Evolutionary conservation across 2,888 invertebrate genomes (phyloP), one percentile per base, ranked within the genome.

Genomic region (Aphelenchoides bicaudatus): DNA sequence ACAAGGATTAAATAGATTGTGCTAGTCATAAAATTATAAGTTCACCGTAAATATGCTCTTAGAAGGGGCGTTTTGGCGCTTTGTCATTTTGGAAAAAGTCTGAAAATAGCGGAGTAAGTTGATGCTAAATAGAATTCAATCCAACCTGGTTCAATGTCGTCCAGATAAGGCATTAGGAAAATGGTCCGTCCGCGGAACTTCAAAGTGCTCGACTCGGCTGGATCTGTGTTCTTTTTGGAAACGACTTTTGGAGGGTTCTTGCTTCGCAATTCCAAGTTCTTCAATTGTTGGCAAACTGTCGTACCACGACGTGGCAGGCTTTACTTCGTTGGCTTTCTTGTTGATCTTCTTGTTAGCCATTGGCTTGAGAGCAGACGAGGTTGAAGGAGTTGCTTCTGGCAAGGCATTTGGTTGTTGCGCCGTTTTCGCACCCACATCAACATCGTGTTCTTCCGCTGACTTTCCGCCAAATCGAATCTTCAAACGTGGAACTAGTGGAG

Each of bases 281-380:
- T 51, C 52, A 25, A 51, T 37, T 16, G 52, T 25, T 8, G 37
- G 37, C 10, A 51, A 39, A 8, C 28, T 27, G 52, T 51, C 52
- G 49, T 51, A 51, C 52, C 52, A 51, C 51, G 52, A 51, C 21
- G 25, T 21, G 16, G 43, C 43, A 8, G 43, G 43, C 23, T 6
- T 43, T 25, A 21, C 8, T 43, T 43, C 25, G 16, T 6, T n/a
- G 10, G 43, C 21, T n/a, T 19, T 6, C 10, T 10, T 6, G n/a
- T n/a, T n/a, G n/a, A n/a, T n/a, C 23, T 10, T 21, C 16, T 43
- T 43, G 43, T n/a, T 43, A 8, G n/a, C 23, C 10, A 25, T 43
- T n/a, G 10, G 8, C 10, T n/a, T 6, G 43, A 6, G 23, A 19
- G n/a, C n/a, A n/a, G 43, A 43, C 10, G 8, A 10, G 10, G 10